A percentile compares a stretch with the other conserved stretches of the same genome.
Evolutionary conservation across 1,140 invertebrate species (phyloP).

Genomic region (Rhynchophorus ferrugineus): DNA sequence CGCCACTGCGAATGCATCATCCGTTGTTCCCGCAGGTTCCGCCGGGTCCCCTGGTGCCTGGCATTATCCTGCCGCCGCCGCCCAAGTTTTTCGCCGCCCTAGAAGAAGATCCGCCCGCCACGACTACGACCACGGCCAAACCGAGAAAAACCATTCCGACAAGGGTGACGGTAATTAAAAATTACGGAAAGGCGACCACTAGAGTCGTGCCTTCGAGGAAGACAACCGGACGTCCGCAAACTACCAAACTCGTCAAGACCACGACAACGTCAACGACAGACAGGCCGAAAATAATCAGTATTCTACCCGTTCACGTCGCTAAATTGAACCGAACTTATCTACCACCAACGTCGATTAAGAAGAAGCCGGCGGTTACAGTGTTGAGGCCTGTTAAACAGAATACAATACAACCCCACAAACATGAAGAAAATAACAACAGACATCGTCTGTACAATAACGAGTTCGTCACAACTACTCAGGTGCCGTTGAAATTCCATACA

Average conservation of each 20-base stretch:
- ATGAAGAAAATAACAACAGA: neutral
- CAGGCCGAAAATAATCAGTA: constrained; percentile 17
- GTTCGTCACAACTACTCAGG: constrained; percentile 46
- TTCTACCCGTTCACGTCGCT: constrained; percentile 14
- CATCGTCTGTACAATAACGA: neutral
- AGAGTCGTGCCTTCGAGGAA: constrained; percentile 2
- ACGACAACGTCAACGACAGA: constrained; percentile 16
- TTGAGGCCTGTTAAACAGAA: constrained; percentile 44
- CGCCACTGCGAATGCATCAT: no score
- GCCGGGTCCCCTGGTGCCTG: constrained; percentile 77
- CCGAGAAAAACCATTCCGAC: constrained; percentile 10
- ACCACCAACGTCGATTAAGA: constrained; percentile 1
- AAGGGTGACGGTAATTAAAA: constrained; percentile 12
- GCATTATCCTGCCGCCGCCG: constrained; percentile 78
- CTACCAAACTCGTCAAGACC: constrained; percentile 6
- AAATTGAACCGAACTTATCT: constrained; percentile 17
- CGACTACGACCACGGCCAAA: constrained; percentile 19
- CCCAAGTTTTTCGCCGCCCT: constrained; percentile 72
- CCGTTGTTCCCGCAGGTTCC: no score
- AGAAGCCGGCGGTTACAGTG: constrained; percentile 24
- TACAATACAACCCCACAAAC: constrained; percentile 20
- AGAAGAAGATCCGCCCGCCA: constrained; percentile 38
- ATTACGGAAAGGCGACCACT: constrained; percentile 12
- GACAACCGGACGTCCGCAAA: neutral
- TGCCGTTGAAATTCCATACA: constrained; percentile 53